Evolutionary conservation across 2,113 vertebrate genomes (phyloP), one percentile per base, ranked within the genome.

Genomic region (Ardeotis arabs): DNA sequence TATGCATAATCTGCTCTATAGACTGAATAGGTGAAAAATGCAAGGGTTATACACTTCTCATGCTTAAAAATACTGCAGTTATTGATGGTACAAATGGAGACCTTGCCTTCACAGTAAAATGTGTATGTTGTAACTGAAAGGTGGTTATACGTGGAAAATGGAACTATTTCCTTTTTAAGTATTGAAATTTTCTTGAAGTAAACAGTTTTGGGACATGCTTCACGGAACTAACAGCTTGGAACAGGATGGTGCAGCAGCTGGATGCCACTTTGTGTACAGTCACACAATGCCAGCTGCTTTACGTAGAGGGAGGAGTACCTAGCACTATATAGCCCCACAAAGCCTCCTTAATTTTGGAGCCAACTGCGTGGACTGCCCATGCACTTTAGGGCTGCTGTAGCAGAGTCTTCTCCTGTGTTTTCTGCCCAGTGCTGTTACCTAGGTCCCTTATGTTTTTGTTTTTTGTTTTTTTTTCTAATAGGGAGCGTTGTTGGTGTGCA

Each of bases 401-500:
- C 25, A 47, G 44, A 52, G 49, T 22, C 41, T 11, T 56, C 29
- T 41, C 17, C 25, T 27, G 28, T 25, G 33, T 23, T 23, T 39
- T 16, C 55, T 47, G 64, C 47, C 64, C 29, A 16, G 21, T 18
- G 2, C 35, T 37, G 77, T 69, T 74, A 7, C 29, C 17, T 12
- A 7, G 29, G 24, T 29, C 24, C 47, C 21, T 20, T 29, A 41
- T 20, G 17, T 1, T 2, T 55, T 70, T 35, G 35, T 35, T 35
- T 35, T 35, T 35, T n/a, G n/a, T n/a, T n/a, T 39, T 39, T 39
- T 44, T 62, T 52, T 41, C 31, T 16, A 16, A 20, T 14, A 24
- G 49, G 62, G 37, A 24, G 13, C 2, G 2, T 41, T 27, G 12
- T 6, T 6, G 21, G 59, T 20, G 28, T 1, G 4, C 14, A 3